Percentiles rank a stretch among this genome's conserved stretches.
Evolutionary conservation across 2,888 invertebrate species (phyloP).

Genomic region (Cenopis cana): DNA sequence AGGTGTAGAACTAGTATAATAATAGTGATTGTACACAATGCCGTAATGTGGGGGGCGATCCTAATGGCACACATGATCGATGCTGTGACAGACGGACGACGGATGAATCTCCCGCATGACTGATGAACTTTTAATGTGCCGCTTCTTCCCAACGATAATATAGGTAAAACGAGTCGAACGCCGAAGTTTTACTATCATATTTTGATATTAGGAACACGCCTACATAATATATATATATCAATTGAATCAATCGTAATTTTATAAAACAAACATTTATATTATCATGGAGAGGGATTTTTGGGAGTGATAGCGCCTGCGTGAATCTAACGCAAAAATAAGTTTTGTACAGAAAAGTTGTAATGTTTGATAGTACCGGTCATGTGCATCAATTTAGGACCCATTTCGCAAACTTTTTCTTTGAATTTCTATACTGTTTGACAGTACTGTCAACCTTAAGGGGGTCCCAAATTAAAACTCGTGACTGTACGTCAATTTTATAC

Average conservation of each 20-base stretch:
- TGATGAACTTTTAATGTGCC: slow-evolving; percentile 40
- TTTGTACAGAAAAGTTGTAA: no score
- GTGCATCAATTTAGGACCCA: no score
- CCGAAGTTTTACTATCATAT: neutral
- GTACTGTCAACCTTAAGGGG: no score
- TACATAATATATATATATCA: neutral
- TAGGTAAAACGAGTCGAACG: neutral
- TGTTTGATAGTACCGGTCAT: no score
- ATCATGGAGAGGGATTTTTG: no score
- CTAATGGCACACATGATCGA: slow-evolving; percentile 74
- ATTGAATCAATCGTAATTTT: neutral
- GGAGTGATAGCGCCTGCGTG: no score
- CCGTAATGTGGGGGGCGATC: slow-evolving; percentile 14
- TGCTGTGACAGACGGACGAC: slow-evolving; percentile 46
- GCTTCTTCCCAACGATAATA: slow-evolving; percentile 36
- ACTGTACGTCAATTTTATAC: no score
- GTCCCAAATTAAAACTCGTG: no score
- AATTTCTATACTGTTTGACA: no score
- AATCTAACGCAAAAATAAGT: no score
- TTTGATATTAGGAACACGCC: neutral
- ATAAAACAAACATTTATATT: neutral
- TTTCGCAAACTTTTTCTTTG: no score
- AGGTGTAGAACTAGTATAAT: slow-evolving; percentile 1
- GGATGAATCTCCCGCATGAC: slow-evolving; percentile 28
- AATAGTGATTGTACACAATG: neutral